These are phyloP conservation scores for Orthosia gracilis DNA, from an alignment of 2,888 invertebrate species.

Conservation along the genomic window DNA sequence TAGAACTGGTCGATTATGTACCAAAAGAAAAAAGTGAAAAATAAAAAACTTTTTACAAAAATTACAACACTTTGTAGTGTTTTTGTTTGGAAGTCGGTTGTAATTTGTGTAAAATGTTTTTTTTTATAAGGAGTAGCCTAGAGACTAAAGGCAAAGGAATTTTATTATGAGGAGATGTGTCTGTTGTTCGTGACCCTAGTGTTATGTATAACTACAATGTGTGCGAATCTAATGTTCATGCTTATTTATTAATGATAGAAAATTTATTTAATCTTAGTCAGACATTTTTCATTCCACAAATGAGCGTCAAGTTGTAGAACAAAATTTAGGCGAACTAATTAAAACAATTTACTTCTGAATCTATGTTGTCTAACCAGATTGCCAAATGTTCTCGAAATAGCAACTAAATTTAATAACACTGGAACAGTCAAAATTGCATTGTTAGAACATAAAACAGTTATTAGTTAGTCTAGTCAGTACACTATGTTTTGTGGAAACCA, in stretches of 20 bases:
- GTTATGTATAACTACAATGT: not conserved
- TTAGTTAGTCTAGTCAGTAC: constrained; percentile 19
- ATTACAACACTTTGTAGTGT: too few species aligned
- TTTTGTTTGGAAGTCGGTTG: too few species aligned
- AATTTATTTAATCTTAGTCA: not conserved
- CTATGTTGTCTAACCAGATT: constrained; percentile 22
- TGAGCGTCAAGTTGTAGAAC: not conserved
- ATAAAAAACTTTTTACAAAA: too few species aligned
- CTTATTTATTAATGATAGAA: not conserved
- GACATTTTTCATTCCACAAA: not conserved
- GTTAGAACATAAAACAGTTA: constrained; percentile 33
- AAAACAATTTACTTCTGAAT: constrained; percentile 32
- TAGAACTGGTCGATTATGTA: too few species aligned
- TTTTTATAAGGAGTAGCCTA: not conserved
- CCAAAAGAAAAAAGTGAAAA: too few species aligned
- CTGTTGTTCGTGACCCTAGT: too few species aligned
- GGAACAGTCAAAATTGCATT: constrained; percentile 25
- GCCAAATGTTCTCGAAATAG: constrained; percentile 29
- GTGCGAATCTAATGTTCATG: not conserved
- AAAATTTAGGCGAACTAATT: constrained; percentile 4
- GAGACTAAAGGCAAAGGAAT: too few species aligned
- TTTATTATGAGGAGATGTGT: too few species aligned
- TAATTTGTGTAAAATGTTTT: too few species aligned
- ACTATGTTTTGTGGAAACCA: constrained; percentile 22
- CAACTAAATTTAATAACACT: constrained; percentile 32